Conservation (phyloP, 1,140 invertebrate species). For the Ceratosolen fusciceps region DNA sequence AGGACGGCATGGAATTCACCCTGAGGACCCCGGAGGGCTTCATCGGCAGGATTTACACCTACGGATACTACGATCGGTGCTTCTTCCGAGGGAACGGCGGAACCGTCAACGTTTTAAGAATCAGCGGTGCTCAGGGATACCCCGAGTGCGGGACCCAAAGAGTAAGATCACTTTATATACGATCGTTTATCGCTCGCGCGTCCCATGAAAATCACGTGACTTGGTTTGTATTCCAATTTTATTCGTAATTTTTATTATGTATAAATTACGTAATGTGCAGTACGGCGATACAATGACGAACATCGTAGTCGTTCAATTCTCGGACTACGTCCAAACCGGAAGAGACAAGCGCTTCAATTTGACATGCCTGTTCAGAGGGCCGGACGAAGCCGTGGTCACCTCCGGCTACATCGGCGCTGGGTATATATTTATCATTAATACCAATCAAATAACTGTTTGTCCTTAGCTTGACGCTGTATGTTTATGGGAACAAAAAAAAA, state of each 20-base stretch:
- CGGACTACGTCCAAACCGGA: slow-evolving; percentile 92
- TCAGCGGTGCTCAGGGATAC: slow-evolving; percentile 90
- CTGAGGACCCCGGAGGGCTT: slow-evolving; percentile 89
- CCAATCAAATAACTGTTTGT: too few species aligned
- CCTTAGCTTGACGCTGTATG: too few species aligned
- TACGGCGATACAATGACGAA: slow-evolving; percentile 94
- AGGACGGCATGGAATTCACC: slow-evolving; percentile 95
- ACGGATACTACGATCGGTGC: slow-evolving; percentile 91
- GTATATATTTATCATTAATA: slow-evolving; percentile 71
- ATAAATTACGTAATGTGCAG: slow-evolving; percentile 71
- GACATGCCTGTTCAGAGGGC: slow-evolving; percentile 90
- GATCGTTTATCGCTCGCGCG: neutral
- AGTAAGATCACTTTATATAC: slow-evolving; percentile 54
- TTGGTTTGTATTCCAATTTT: too few species aligned
- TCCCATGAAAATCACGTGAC: neutral
- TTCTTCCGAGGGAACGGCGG: slow-evolving; percentile 92
- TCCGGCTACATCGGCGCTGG: slow-evolving; percentile 94
- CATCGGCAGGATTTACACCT: slow-evolving; percentile 90
- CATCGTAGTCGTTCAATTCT: slow-evolving; percentile 94
- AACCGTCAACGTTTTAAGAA: slow-evolving; percentile 84
- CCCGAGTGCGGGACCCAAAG: slow-evolving; percentile 90
- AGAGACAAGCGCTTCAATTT: slow-evolving; percentile 92
- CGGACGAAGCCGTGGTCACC: slow-evolving; percentile 92
- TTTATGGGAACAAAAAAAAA: too few species aligned
- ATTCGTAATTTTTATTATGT: neutral